A percentile compares a stretch with the other conserved stretches of the same genome.
Evolutionary conservation across 2,888 invertebrate species (phyloP).

Genomic region (Tholera decimalis): DNA sequence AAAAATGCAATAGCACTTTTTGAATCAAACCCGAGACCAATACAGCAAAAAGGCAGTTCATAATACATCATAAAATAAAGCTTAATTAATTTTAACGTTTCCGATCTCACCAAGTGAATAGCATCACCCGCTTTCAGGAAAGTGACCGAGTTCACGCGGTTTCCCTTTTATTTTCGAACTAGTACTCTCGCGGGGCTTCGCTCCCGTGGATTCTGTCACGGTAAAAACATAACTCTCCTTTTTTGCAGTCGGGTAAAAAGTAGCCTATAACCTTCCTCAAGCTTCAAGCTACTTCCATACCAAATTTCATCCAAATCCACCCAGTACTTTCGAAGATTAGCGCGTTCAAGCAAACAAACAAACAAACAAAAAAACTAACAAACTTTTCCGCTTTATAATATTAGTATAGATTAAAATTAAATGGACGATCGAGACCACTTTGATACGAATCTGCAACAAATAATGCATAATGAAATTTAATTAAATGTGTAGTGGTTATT

Average conservation of each 20-base stretch:
- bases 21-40: neutral
- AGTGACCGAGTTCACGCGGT: constrained; percentile 7
- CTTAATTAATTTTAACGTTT: constrained; percentile 11
- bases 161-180: constrained; percentile 17
- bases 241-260: too few relatives aligned
- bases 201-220: too few relatives aligned
- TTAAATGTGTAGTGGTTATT: constrained; percentile 2
- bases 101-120: constrained; percentile 4
- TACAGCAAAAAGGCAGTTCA: neutral
- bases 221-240: too few relatives aligned
- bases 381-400: too few relatives aligned
- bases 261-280: too few relatives aligned
- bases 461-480: constrained; percentile 10
- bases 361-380: too few relatives aligned
- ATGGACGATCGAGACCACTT: constrained; percentile 5
- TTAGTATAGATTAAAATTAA: constrained; percentile 35
- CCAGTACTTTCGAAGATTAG: too few relatives aligned
- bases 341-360: too few relatives aligned
- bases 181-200: too few relatives aligned
- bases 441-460: constrained; percentile 6
- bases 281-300: too few relatives aligned
- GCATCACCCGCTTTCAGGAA: constrained; percentile 10
- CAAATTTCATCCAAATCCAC: too few relatives aligned
- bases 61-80: neutral
- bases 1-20: too few relatives aligned